phyloP scores from a whole-genome alignment of 53 echinoderm and acorn worm genomes.

The Astropecten irregularis region DNA sequence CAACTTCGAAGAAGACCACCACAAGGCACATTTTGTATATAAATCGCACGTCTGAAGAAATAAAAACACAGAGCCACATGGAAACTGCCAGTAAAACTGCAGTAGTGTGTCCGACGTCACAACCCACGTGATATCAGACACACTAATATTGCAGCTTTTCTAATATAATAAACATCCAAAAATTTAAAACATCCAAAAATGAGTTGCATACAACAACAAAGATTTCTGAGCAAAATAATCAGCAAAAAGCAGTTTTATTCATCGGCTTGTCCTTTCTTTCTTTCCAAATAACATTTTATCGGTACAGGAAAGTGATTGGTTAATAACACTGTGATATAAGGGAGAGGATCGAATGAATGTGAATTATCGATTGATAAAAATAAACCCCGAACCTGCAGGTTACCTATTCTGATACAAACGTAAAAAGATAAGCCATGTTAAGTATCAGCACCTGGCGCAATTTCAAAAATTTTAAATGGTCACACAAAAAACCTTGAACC shows the following conservation, averaged over 20 bases:
- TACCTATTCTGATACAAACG: conserved; percentile 33
- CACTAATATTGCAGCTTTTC: conserved; percentile 43
- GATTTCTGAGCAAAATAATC: conserved; percentile 24
- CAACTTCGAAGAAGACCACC: conserved; percentile 30
- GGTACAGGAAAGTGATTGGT: background rate
- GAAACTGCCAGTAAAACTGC: too few relatives aligned
- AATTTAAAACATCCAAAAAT: conserved; percentile 40
- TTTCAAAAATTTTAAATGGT: too few relatives aligned
- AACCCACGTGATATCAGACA: too few relatives aligned
- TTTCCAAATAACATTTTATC: background rate
- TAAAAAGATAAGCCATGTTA: conserved; percentile 34
- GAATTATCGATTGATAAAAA: conserved; percentile 18
- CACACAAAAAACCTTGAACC: background rate
- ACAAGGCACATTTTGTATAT: conserved; percentile 43
- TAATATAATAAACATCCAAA: conserved; percentile 23
- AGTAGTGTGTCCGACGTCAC: too few relatives aligned
- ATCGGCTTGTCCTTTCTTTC: background rate
- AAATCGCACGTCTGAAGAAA: conserved; percentile 21
- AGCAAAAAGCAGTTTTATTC: conserved; percentile 40
- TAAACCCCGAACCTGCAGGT: conserved; percentile 53
- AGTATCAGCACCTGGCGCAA: conserved; percentile 16
- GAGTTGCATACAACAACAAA: conserved; percentile 13
- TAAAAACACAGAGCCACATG: conserved; percentile 11
- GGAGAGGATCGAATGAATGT: background rate
- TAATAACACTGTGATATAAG: background rate